A percentile compares a stretch with the other conserved stretches of the same genome.
Evolutionary conservation across 1,140 invertebrate species (phyloP).

Genomic region (Drosophila saltans): DNA sequence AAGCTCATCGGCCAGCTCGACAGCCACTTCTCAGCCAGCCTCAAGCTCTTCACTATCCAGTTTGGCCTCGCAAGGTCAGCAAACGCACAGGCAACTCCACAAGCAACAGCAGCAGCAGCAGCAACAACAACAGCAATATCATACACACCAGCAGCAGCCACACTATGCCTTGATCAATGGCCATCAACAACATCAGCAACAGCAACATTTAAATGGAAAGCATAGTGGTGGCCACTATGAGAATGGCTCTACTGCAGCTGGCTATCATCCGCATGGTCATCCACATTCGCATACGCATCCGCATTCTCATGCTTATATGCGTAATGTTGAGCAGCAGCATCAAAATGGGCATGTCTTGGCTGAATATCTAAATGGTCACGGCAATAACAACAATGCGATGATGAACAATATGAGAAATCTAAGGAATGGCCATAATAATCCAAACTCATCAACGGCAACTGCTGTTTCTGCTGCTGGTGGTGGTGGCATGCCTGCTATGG

Average conservation of each 20-base stretch:
- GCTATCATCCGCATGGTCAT: slow-evolving; percentile 39
- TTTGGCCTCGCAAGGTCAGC: slow-evolving; percentile 75
- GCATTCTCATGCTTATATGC: slow-evolving; percentile 40
- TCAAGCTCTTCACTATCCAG: slow-evolving; percentile 78
- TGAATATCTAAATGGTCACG: slow-evolving; percentile 62
- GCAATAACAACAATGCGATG: slow-evolving; percentile 39
- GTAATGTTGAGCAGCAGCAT: slow-evolving; percentile 41
- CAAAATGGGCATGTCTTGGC: slow-evolving; percentile 44
- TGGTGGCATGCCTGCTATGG: slow-evolving; percentile 30
- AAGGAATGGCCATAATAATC: slow-evolving; percentile 53
- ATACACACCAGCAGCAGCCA: slow-evolving; percentile 57
- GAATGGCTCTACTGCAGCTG: neutral
- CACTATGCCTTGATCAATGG: slow-evolving; percentile 71
- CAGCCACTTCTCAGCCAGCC: slow-evolving; percentile 77
- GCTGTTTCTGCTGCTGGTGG: slow-evolving; percentile 33
- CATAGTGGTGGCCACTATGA: neutral
- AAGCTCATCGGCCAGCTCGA: slow-evolving; percentile 77
- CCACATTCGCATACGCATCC: slow-evolving; percentile 26
- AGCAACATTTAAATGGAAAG: slow-evolving; percentile 51
- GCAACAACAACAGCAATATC: slow-evolving; percentile 61
- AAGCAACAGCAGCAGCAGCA: slow-evolving; percentile 57
- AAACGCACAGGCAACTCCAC: slow-evolving; percentile 56
- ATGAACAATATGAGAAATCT: slow-evolving; percentile 63
- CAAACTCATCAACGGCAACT: slow-evolving; percentile 29
- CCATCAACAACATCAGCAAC: slow-evolving; percentile 59